phyloP scores from a whole-genome alignment of 2,888 invertebrate species.

The Timema cristinae region DNA sequence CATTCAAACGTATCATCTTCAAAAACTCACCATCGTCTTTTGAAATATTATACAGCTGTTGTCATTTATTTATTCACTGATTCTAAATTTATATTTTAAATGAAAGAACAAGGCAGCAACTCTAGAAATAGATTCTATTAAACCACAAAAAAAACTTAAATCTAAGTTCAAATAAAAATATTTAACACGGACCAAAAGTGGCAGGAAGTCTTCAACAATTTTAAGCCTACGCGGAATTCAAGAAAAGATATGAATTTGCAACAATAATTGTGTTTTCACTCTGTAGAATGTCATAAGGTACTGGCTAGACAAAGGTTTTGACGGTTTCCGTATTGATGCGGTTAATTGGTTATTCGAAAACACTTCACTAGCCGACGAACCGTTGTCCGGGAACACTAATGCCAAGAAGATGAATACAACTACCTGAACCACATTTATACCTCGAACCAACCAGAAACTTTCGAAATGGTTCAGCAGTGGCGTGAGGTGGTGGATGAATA shows the following conservation, averaged over 20 bases:
- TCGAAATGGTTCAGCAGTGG: conserved; percentile 9
- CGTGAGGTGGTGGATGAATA: neutral
- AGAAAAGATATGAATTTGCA: neutral
- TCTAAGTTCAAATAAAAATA: no score
- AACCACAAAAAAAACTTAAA: no score
- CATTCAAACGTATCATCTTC: no score
- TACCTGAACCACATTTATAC: conserved; percentile 7
- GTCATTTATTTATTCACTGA: no score
- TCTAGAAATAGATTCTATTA: no score
- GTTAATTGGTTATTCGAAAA: conserved; percentile 63
- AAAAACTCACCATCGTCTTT: no score
- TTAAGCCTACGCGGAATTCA: no score
- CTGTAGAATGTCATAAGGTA: conserved; percentile 1
- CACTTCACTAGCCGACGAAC: conserved; percentile 54
- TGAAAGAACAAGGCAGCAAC: no score
- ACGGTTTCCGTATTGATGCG: conserved; percentile 77
- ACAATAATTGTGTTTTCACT: neutral
- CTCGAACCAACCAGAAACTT: conserved; percentile 6
- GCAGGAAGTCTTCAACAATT: no score
- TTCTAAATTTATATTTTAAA: no score
- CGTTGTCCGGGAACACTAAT: conserved; percentile 41
- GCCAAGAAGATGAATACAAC: neutral
- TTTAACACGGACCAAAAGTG: no score
- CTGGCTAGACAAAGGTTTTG: conserved; percentile 55
- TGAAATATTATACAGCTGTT: no score